Evolutionary conservation across 2,888 invertebrate species (phyloP).

Genomic region (Choristoneura rosaceana): DNA sequence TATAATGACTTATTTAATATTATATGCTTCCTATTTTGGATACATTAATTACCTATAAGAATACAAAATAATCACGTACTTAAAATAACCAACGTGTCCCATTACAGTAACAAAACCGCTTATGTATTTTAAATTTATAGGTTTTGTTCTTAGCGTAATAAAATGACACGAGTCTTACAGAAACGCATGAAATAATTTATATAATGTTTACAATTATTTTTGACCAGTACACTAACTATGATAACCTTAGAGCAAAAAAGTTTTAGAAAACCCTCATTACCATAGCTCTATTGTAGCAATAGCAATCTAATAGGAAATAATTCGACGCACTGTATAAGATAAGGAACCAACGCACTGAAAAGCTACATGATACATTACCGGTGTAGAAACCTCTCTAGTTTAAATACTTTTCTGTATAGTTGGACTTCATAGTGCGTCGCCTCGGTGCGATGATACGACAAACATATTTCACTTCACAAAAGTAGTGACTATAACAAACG

Average conservation of each 20-base stretch:
- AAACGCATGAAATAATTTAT: constrained; percentile 8
- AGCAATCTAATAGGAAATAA: neutral
- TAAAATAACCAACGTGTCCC: constrained; percentile 3
- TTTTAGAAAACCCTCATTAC: neutral
- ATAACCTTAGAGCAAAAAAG: neutral
- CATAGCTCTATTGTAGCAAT: neutral
- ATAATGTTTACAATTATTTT: constrained; percentile 1
- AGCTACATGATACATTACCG: neutral
- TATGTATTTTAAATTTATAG: neutral
- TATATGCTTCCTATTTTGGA: constrained; percentile 25
- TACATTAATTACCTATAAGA: constrained; percentile 30
- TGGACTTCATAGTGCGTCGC: neutral
- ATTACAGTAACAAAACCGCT: neutral
- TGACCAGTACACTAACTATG: neutral
- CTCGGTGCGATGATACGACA: neutral
- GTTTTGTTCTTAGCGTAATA: constrained; percentile 6
- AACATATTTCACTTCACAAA: neutral
- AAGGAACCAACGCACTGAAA: neutral
- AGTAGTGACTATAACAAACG: constrained; percentile 5
- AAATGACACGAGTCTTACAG: constrained; percentile 23
- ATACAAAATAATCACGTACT: constrained; percentile 26
- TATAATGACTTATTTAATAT: constrained; percentile 47
- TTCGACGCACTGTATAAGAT: neutral
- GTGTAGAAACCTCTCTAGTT: neutral
- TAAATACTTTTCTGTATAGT: neutral